Base-by-base conservation (phyloP, 2,888 invertebrate species). In the Philaethria dido region DNA sequence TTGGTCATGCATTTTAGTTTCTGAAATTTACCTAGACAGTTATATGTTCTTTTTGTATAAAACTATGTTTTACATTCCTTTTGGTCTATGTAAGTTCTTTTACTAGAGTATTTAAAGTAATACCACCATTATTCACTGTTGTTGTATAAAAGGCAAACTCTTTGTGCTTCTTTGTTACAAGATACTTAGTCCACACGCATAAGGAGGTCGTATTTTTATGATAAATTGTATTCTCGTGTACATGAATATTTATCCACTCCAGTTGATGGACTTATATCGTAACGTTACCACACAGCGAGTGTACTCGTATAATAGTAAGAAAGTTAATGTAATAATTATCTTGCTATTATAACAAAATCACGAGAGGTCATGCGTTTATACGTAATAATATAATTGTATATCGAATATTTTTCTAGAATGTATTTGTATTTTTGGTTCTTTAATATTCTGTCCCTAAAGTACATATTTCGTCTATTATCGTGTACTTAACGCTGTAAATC, bases 141-240 rank as follows among this genome's bases (percentile, higher is more conserved):
- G 44, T 25, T 63, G 36, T 64, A 71, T 66, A 69, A 71, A 71
- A 69, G 62, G 69, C 69, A 64, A 71, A 71, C 66, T 69, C 71
- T 69, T 69, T 71, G 68, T 68, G 60, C 69, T 71, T 66, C 69
- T 66, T 64, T 71, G 64, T 66, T 69, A 66, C 59, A 57, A 69
- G 64, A 64, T 62, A 64, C 71, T 62, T 61, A 63, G 66, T 29
- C 48, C 63, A 61, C 60, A 60, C 67, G 69, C 61, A 61, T 63
- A 64, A 68, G 33, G 57, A 59, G 62, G 50, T 54, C 33, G 50
- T 59, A 55, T 64, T 66, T 69, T 64, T 64, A 66, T 45, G 55
- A 64, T 66, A 60, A 64, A 57, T 62, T 66, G 36, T 62, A 45
- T 66, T 70, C 55, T 52, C 22, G 33, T 64, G 45, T 59, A 52